Conservation (phyloP, 2,888 invertebrate species). For the Tupiocoris notatus region DNA sequence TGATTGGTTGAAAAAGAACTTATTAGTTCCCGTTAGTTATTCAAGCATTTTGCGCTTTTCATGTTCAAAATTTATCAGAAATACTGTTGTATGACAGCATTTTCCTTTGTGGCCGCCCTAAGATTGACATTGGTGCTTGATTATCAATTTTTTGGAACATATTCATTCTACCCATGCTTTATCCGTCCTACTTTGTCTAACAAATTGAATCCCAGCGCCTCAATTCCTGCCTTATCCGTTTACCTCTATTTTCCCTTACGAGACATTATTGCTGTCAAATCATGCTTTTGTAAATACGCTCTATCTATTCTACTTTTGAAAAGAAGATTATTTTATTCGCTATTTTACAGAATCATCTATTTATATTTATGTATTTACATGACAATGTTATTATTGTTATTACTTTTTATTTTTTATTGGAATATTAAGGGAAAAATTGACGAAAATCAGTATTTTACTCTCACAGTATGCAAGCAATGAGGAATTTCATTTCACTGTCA, state of each 20-base stretch:
- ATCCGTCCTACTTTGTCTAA: too few relatives aligned
- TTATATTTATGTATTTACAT: constrained; percentile 29
- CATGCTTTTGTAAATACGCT: constrained; percentile 38
- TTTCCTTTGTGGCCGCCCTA: too few relatives aligned
- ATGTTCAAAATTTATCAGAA: too few relatives aligned
- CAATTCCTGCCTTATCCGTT: neutral
- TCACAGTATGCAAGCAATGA: neutral
- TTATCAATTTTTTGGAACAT: too few relatives aligned
- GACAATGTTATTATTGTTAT: constrained; percentile 24
- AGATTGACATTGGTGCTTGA: too few relatives aligned
- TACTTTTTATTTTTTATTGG: constrained; percentile 31
- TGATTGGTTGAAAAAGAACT: too few relatives aligned
- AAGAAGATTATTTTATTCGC: constrained; percentile 7
- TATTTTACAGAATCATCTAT: constrained; percentile 11
- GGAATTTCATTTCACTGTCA: constrained; percentile 8
- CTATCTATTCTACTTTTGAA: constrained; percentile 25
- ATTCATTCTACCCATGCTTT: too few relatives aligned
- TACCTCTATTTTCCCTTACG: neutral
- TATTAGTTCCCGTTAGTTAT: too few relatives aligned
- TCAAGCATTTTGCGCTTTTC: too few relatives aligned
- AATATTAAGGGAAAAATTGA: neutral
- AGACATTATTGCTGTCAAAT: constrained; percentile 30
- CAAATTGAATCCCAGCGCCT: neutral
- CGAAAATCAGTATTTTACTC: constrained; percentile 27
- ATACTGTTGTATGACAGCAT: too few relatives aligned